A percentile compares a stretch with the other conserved stretches of the same genome.
phyloP scores from a whole-genome alignment of 2,888 invertebrate genomes.

The Anaspis maculata region DNA sequence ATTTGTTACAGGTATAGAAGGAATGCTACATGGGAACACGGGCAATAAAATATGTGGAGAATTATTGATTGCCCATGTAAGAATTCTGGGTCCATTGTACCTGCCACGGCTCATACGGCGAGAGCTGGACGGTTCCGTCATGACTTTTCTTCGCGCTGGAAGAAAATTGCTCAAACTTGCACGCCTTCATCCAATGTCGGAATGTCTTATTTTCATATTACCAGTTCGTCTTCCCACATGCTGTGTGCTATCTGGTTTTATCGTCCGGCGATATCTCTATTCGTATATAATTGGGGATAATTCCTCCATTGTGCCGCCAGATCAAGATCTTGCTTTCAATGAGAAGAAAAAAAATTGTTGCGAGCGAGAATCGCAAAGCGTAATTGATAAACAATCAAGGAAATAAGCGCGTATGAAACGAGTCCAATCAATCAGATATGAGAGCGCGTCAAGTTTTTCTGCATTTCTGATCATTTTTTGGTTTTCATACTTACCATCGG shows the following conservation, averaged over 20 bases:
- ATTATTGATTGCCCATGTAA: too few relatives aligned
- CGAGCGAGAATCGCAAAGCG: background rate
- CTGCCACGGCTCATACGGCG: too few relatives aligned
- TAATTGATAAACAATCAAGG: constrained; percentile 22
- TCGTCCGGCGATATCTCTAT: constrained; percentile 27
- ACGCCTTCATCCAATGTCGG: background rate
- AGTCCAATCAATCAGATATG: constrained; percentile 30
- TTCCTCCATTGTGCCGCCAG: constrained; percentile 27
- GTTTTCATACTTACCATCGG: constrained; percentile 9
- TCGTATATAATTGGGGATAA: constrained; percentile 36
- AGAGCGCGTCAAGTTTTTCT: constrained; percentile 17
- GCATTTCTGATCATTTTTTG: constrained; percentile 16
- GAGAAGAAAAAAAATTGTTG: background rate
- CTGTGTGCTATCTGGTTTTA: constrained; percentile 27
- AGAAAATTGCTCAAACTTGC: background rate
- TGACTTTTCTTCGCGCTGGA: background rate
- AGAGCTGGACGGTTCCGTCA: too few relatives aligned
- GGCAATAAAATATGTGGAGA: too few relatives aligned
- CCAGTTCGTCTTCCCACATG: constrained; percentile 27
- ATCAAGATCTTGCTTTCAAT: background rate
- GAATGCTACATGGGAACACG: too few relatives aligned
- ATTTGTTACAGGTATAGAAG: too few relatives aligned
- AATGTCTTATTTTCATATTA: constrained; percentile 25
- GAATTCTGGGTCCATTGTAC: too few relatives aligned
- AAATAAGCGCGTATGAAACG: constrained; percentile 19